Percentiles rank a stretch among this genome's conserved stretches.
Evolutionary conservation across 1,140 invertebrate genomes (phyloP).

Genomic region (Drosophila repletoides): DNA sequence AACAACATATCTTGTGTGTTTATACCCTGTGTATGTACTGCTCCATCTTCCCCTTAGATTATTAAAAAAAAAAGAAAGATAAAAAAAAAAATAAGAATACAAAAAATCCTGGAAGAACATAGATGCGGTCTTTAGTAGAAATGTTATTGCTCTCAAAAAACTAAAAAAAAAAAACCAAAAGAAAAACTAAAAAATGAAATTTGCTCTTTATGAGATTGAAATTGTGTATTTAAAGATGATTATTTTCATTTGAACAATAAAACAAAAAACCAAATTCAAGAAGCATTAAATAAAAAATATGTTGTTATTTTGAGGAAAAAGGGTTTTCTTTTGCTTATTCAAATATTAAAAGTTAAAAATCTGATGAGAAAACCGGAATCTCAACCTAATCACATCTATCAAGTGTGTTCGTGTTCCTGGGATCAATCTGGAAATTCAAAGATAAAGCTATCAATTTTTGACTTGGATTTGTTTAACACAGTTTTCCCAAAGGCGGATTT

Average conservation of each 20-base stretch:
- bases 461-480: too few species aligned
- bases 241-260: conserved; percentile 60
- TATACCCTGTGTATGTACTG: conserved; percentile 6
- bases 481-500: too few species aligned
- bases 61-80: conserved; percentile 13
- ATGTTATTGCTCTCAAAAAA: conserved; percentile 61
- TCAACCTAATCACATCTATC: too few species aligned
- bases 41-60: background rate
- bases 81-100: conserved; percentile 7
- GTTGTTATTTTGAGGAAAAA: background rate
- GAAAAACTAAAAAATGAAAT: conserved; percentile 18
- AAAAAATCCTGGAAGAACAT: background rate
- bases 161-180: too few species aligned
- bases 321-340: too few species aligned
- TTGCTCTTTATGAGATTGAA: conserved; percentile 51
- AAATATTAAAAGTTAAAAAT: too few species aligned
- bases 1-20: conserved; percentile 26
- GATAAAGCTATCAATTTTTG: too few species aligned
- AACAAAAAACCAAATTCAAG: conserved; percentile 21
- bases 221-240: conserved; percentile 56
- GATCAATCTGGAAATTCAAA: too few species aligned
- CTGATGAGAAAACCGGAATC: too few species aligned
- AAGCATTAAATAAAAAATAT: conserved; percentile 25
- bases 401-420: too few species aligned
- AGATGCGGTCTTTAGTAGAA: conserved; percentile 37